These are phyloP conservation scores for Tokudaia muenninki DNA, from an alignment of 2,797 vertebrate species.

Conservation along the genomic window DNA sequence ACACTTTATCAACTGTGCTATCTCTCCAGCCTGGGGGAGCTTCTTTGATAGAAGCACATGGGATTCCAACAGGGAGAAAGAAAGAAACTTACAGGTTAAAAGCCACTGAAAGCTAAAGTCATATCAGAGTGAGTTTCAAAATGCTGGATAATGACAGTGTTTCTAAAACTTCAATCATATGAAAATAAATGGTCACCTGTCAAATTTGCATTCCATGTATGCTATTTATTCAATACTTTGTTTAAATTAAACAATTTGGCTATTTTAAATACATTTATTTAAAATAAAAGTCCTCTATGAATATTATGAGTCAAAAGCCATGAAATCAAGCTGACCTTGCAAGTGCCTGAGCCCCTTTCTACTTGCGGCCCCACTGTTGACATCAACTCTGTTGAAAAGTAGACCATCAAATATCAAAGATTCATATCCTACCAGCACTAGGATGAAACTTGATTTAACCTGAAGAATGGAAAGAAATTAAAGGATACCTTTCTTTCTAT, in stretches of 20 bases:
- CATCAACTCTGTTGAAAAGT: constrained; percentile 1
- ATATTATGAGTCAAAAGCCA: constrained; percentile 22
- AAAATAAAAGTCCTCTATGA: constrained; percentile 41
- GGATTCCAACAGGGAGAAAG: background rate
- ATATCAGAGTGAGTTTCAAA: constrained; percentile 50
- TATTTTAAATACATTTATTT: constrained; percentile 58
- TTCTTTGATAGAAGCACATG: constrained; percentile 15
- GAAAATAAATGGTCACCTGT: background rate
- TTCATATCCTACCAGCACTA: constrained; percentile 46
- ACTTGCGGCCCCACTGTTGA: background rate
- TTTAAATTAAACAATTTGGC: constrained; percentile 41
- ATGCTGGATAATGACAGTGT: background rate
- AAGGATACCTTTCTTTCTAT: constrained; percentile 41
- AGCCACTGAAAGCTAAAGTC: constrained; percentile 5
- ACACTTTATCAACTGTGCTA: background rate
- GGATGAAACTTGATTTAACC: constrained; percentile 33
- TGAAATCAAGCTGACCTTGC: constrained; percentile 5
- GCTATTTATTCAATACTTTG: constrained; percentile 25
- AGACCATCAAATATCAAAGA: background rate
- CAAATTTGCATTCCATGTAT: constrained; percentile 6
- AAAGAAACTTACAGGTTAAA: background rate
- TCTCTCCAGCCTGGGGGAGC: background rate
- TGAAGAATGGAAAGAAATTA: constrained; percentile 19
- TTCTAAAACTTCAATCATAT: constrained; percentile 15
- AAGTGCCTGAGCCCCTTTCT: background rate